A percentile compares a stretch with the other conserved stretches of the same genome.
Evolutionary conservation across 2,888 invertebrate genomes (phyloP).

Genomic region (Agrenia bidenticulata): DNA sequence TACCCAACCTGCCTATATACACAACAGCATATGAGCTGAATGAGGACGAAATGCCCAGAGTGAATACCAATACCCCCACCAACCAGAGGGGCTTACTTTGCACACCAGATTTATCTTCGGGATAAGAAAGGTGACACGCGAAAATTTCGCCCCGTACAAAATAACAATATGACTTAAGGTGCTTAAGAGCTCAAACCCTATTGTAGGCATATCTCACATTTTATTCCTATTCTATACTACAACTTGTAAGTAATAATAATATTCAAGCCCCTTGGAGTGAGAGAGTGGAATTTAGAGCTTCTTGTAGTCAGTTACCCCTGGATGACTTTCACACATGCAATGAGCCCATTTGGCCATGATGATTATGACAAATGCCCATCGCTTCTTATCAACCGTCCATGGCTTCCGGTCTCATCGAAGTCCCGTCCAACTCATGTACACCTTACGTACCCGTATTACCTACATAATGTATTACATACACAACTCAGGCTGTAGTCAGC

Average conservation of each 20-base stretch:
- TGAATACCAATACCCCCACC: too few relatives aligned
- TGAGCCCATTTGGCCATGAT: constrained; percentile 48
- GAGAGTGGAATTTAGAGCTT: constrained; percentile 31
- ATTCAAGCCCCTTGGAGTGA: constrained; percentile 6
- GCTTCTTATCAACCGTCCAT: constrained; percentile 49
- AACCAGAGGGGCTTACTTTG: too few relatives aligned
- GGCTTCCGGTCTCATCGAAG: constrained; percentile 50
- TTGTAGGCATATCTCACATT: too few relatives aligned
- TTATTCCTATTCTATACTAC: too few relatives aligned
- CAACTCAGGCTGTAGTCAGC: too few relatives aligned
- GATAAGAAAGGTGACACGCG: constrained; percentile 51
- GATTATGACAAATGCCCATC: constrained; percentile 50
- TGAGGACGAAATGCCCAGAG: not conserved
- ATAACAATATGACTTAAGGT: constrained; percentile 17
- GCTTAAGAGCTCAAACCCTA: too few relatives aligned
- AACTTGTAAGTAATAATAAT: too few relatives aligned
- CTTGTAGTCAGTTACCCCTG: constrained; percentile 22
- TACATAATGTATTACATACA: too few relatives aligned
- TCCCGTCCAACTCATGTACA: constrained; percentile 15
- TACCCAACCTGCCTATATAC: not conserved
- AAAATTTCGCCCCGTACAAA: constrained; percentile 27
- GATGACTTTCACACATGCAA: constrained; percentile 50
- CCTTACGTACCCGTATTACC: not conserved
- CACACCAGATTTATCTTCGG: constrained; percentile 49
- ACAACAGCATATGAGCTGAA: not conserved